Base-by-base conservation (phyloP, 2,888 invertebrate genomes). In the Lithosia quadra region DNA sequence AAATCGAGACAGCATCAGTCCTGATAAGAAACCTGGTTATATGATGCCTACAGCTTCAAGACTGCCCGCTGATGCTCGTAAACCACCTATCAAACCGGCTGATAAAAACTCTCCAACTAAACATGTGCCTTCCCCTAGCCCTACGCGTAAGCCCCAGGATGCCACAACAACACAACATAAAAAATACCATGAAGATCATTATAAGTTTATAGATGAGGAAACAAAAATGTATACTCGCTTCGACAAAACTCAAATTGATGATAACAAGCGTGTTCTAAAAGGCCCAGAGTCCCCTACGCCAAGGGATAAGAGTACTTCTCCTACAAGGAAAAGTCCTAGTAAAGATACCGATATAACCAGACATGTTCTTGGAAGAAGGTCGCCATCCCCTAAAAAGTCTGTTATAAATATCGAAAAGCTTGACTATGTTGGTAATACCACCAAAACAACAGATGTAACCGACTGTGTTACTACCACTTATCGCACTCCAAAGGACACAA, bases 201-300 rank as follows among this genome's bases (percentile, higher is more conserved):
- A 92, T 66, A 91, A 86, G 75, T 92, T 92, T 72, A 87, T 93
- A 62, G 92, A 92, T 56, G 93, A 92, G 80, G 93, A 94, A 88
- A 92, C 92, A 53, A 93, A 93, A 85, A 87, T 88, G 85, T 90
- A 90, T 65, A 86, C 88, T 34, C 86, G 81, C 13, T 80, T 65
- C 61, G 82, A 88, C 62, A 84, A 80, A 72, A 79, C 78, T 68
- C 74, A 85, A 24, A 69, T 65, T 22, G 74, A 77, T 34, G 69
- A 71, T 56, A 75, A 69, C 43, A 72, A 73, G 33, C 63, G 60
- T 36, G 69, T 66, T 21, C 63, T 62, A 18, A 33, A 68, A 53
- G 56, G 65, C 18, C 33, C 70, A 39, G 59, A 68, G 59, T 61
- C 64, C 9, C 69, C 73, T 34, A 72, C 69, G 56, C 73, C 77